Base-by-base conservation (phyloP, 1,140 invertebrate genomes). In the Lordiphosa clarofinis region DNA sequence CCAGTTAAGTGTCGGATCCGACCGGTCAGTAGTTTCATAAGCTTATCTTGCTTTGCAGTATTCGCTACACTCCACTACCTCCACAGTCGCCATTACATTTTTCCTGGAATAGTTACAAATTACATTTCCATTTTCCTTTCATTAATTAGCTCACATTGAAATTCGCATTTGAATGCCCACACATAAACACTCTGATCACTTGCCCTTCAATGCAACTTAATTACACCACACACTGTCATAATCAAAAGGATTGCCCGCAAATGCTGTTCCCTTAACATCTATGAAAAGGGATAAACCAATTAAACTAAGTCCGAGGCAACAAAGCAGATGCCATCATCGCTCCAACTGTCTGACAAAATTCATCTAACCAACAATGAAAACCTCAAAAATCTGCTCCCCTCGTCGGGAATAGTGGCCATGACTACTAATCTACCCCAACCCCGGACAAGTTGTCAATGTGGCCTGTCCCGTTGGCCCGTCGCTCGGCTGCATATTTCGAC, bases 291-390 rank as follows among this genome's bases (percentile, higher is more conserved):
- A 82, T 82, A 82, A 82, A 82, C 76, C 78, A 82, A 82, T 82
- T 82, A 84, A 82, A 76, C 50, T 53, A 60, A 81, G 72, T 76
- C 73, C 53, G 43, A 62, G 44, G 33, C 40, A 61, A 46, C 59
- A 49, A 66, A 76, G 44, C 73, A 72, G 61, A 55, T 53, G 63
- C 49, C 64, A 47, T 37, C 49, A 33, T 53, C 36, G 60, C 39
- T 50, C 11, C 48, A 68, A 52, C 56, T 67, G 76, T 76, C 78
- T 72, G 76, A 63, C 71, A 75, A 50, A 82, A 82, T 58, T 81
- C 78, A 82, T 82, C 72, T 82, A 72, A 72, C 76, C 76, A 72
- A 84, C 76, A 82, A 82, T 82, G 68, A 73, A 82, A 82, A 82
- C 76, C 76, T 82, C 76, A 82, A 70, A 82, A 82, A 82, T 82